phyloP scores from a whole-genome alignment of 2,888 invertebrate species.

The Dryobota labecula region DNA sequence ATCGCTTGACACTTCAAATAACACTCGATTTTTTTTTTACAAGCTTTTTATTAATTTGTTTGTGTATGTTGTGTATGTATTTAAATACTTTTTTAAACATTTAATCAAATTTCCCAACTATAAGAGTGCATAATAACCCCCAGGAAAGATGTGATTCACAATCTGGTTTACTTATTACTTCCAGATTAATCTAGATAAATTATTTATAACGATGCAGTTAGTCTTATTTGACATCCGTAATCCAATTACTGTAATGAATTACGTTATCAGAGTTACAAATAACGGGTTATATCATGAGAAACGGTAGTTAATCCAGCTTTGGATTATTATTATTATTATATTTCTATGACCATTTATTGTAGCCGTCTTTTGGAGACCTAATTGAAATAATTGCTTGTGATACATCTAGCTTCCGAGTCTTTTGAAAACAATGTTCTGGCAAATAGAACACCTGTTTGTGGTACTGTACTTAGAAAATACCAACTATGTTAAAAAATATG shows the following conservation, averaged over 20 bases:
- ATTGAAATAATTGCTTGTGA: too few species aligned
- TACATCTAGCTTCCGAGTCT: not conserved
- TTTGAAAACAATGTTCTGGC: not conserved
- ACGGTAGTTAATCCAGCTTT: not conserved
- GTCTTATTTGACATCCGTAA: slow-evolving; percentile 18
- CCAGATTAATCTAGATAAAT: slow-evolving; percentile 1
- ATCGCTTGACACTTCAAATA: not conserved
- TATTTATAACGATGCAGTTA: not conserved
- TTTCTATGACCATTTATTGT: not conserved
- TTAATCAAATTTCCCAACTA: not conserved
- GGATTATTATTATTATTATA: not conserved
- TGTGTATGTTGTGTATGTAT: too few species aligned
- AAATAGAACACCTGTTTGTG: not conserved
- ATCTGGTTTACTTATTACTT: not conserved
- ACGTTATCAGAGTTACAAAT: not conserved
- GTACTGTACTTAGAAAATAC: too few species aligned
- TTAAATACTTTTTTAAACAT: too few species aligned
- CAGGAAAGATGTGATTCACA: not conserved
- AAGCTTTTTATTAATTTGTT: too few species aligned
- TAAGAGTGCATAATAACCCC: not conserved
- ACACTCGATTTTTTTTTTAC: not conserved
- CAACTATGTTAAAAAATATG: not conserved
- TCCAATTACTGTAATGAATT: slow-evolving; percentile 25
- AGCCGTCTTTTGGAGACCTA: not conserved
- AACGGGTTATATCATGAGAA: slow-evolving; percentile 11